Conservation (phyloP, 37 sponge, comb jelly and placozoan species). For the Chondrilla cf. caribensis region DNA sequence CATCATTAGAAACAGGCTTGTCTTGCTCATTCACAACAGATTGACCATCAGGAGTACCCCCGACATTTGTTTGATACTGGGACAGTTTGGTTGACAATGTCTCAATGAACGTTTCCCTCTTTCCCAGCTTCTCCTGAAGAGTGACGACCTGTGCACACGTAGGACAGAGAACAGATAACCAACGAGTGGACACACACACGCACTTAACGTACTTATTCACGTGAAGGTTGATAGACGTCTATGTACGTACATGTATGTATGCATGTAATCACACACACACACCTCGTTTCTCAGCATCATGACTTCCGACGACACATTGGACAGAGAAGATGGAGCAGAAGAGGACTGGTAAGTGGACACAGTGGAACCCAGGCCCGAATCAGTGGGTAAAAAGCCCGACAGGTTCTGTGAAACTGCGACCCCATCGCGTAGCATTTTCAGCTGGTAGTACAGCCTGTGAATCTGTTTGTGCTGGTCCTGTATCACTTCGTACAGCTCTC, state of each 20-base stretch:
- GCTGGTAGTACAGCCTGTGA: constrained; percentile 26
- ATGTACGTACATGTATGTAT: not conserved
- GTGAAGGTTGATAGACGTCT: too few species aligned
- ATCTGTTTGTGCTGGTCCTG: constrained; percentile 53
- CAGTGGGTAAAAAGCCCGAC: not conserved
- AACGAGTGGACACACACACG: not conserved
- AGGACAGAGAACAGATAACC: too few species aligned
- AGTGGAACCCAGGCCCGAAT: not conserved
- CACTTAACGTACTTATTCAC: too few species aligned
- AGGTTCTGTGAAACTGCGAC: not conserved
- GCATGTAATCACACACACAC: not conserved
- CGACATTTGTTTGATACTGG: not conserved
- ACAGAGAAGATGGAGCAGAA: constrained; percentile 12
- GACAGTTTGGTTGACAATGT: constrained; percentile 5
- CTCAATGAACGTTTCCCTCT: constrained; percentile 8
- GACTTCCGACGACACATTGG: constrained; percentile 1
- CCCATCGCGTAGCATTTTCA: constrained; percentile 19
- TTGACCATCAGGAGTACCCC: not conserved
- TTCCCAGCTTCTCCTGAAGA: not conserved
- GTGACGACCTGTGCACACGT: not conserved
- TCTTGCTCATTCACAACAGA: too few species aligned
- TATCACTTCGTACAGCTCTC: constrained; percentile 60
- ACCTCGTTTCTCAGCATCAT: constrained; percentile 16
- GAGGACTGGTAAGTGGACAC: not conserved
- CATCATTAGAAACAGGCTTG: too few species aligned